A percentile compares a stretch with the other conserved stretches of the same genome.
These are phyloP conservation scores for Pecten maximus DNA, from an alignment of 2,888 invertebrate species.

Conservation along the genomic window DNA sequence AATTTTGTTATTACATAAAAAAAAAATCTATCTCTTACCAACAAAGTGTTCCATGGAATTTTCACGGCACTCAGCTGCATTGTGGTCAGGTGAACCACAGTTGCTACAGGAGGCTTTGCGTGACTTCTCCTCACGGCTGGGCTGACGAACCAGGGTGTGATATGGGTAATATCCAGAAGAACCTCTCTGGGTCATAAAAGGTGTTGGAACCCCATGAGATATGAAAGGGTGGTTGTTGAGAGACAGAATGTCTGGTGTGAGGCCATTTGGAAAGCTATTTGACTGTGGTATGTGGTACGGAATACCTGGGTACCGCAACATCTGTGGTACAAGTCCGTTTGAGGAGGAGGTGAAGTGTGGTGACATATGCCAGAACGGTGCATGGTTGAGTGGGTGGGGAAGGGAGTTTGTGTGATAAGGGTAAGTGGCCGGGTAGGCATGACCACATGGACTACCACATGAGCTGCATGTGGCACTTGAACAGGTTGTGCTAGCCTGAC, in stretches of 20 bases:
- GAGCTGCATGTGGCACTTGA: conserved; percentile 58
- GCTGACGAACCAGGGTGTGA: not conserved
- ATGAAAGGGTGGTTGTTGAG: conserved; percentile 42
- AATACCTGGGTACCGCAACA: conserved; percentile 53
- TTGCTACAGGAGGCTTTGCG: conserved; percentile 89
- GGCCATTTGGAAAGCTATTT: conserved; percentile 44
- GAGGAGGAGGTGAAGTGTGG: conserved; percentile 54
- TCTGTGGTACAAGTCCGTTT: conserved; percentile 59
- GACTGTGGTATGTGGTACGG: conserved; percentile 53
- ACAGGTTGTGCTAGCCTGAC: conserved; percentile 22
- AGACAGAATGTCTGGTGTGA: conserved; percentile 45
- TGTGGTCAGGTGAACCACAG: conserved; percentile 93
- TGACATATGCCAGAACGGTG: conserved; percentile 62
- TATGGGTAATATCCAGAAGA: conserved; percentile 37
- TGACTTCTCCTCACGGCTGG: conserved; percentile 47
- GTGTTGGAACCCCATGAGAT: conserved; percentile 11
- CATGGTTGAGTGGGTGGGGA: conserved; percentile 54
- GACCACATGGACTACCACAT: conserved; percentile 67
- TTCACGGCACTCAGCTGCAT: conserved; percentile 93
- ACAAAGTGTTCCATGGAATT: conserved; percentile 96
- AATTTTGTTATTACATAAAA: too few species aligned
- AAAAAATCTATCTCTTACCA: too few species aligned
- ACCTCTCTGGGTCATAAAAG: conserved; percentile 33
- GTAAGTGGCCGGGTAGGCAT: conserved; percentile 47
- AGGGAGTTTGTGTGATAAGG: conserved; percentile 48